Base-by-base conservation (phyloP, 2,797 vertebrate species). In the Pempheris klunzingeri region DNA sequence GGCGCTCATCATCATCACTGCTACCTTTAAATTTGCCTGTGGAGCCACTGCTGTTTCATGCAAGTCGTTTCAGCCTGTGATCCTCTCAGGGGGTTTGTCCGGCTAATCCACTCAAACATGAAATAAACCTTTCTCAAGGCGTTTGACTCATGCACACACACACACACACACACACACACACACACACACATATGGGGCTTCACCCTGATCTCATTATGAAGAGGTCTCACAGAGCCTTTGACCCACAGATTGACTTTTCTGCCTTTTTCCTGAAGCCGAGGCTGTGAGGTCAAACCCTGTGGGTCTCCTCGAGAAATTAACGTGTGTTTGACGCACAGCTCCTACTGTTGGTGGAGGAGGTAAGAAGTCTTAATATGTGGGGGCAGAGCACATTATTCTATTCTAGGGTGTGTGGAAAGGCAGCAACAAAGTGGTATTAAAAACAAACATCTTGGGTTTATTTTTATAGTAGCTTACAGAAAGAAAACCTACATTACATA, bases 151-250 rank as follows among this genome's bases (percentile, higher is more conserved):
- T 2, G 53, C 38, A 55, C 36, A 41, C 49, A 62, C n/a, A 30
- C 44, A 63, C 63, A 64, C 38, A 30, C 44, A 57, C 57, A 32
- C 65, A 54, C 50, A 44, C 52, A 46, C 39, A 53, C 39, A 24
- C 36, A 61, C 44, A 71, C 30, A 50, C 32, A n/a, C n/a, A n/a
- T n/a, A n/a, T n/a, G n/a, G n/a, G 6, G 67, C 75, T 58, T 72
- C 66, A 81, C 71, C 59, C 57, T 79, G 83, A 86, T 82, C 82
- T 90, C 82, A 88, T 88, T 88, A 89, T 84, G 57, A 82, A 78
- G 81, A 81, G 77, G 77, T 82, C 87, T 86, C 64, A n/a, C 36
- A 4, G 36, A 80, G 63, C 34, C 38, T 81, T 70, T 12, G 20
- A 86, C 86, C 79, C 26, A 49, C 47, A 75, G 61, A 76, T 77